Evolutionary conservation across 2,797 vertebrate species (phyloP).

Genomic region (Megaceryle alcyon): DNA sequence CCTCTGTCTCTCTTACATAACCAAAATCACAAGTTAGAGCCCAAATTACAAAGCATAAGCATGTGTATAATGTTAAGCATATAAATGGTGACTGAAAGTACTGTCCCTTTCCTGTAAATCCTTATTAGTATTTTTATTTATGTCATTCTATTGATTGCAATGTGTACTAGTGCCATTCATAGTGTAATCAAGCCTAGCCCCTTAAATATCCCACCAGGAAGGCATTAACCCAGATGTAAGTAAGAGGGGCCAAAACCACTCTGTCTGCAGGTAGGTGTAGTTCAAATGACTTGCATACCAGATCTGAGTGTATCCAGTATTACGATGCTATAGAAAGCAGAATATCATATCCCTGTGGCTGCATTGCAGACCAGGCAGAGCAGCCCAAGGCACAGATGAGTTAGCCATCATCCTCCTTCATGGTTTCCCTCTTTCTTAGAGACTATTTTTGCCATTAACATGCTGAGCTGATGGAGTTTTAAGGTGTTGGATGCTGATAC

Average conservation of each 20-base stretch:
- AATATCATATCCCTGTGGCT: neutral
- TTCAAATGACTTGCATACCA: neutral
- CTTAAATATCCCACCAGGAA: neutral
- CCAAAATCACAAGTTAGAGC: neutral
- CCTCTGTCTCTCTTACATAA: neutral
- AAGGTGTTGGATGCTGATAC: conserved; percentile 35
- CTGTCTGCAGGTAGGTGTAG: neutral
- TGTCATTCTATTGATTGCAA: neutral
- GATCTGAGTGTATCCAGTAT: fast-evolving
- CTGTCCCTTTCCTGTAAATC: neutral
- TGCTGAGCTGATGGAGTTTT: conserved; percentile 32
- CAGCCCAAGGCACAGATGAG: fast-evolving
- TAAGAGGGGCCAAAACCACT: neutral
- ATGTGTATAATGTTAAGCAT: conserved; percentile 1
- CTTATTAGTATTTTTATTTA: neutral
- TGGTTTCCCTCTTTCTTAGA: neutral
- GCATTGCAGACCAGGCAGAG: neutral
- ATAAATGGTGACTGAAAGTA: conserved; percentile 19
- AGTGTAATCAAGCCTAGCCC: neutral
- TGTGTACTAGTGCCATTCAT: fast-evolving
- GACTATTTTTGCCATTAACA: neutral
- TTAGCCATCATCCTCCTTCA: neutral
- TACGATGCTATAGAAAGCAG: neutral
- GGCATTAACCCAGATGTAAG: neutral
- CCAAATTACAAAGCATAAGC: conserved; percentile 37